Percentiles rank a stretch among this genome's conserved stretches.
Evolutionary conservation across 2,797 vertebrate genomes (phyloP).

Genomic region (Prunella strophiata): DNA sequence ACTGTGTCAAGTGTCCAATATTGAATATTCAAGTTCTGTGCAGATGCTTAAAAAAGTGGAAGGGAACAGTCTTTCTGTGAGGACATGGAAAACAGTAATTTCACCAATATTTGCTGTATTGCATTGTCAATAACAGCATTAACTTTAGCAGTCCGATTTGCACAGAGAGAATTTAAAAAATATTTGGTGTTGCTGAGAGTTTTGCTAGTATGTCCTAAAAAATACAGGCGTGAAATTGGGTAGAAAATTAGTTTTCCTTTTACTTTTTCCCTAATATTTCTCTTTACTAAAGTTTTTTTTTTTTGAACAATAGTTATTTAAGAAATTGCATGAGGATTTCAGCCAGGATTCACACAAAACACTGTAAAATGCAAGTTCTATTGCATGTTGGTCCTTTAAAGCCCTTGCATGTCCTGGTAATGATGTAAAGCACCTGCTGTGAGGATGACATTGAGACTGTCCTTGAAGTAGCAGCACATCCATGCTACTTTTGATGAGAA

Average conservation of each 20-base stretch:
- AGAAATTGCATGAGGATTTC: neutral
- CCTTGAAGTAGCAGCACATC: neutral
- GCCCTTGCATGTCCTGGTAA: neutral
- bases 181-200: neutral
- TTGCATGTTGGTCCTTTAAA: neutral
- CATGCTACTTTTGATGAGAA: neutral
- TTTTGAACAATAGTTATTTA: neutral
- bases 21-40: neutral
- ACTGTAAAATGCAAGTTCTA: neutral
- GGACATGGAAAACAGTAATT: neutral
- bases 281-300: neutral
- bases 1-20: neutral
- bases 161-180: neutral
- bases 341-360: neutral
- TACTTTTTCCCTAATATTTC: neutral
- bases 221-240: neutral
- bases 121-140: neutral
- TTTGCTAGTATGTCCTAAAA: neutral
- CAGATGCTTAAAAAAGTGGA: neutral
- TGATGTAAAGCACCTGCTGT: neutral
- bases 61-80: neutral
- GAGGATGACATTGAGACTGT: neutral
- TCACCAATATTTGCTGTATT: neutral
- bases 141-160: neutral
- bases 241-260: neutral